phyloP scores from a whole-genome alignment of 2,888 invertebrate genomes.

The Ormia ochracea region DNA sequence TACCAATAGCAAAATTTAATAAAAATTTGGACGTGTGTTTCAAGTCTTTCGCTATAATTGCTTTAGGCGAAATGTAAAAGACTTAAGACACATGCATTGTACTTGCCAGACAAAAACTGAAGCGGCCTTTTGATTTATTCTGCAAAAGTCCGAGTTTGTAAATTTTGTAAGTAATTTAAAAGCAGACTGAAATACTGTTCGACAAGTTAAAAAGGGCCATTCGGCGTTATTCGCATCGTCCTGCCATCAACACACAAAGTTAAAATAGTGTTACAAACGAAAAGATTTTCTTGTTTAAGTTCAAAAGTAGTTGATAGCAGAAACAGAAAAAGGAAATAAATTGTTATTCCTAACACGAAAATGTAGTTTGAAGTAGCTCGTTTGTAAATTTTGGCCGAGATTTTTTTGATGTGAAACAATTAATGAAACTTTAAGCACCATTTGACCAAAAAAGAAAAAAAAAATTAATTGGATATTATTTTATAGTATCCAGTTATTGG shows the following conservation, averaged over 20 bases:
- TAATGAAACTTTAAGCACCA: background rate
- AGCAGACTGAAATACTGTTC: constrained; percentile 31
- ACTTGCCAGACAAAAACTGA: too few species aligned
- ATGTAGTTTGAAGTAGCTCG: background rate
- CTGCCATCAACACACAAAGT: background rate
- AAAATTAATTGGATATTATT: background rate
- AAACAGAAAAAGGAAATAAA: background rate
- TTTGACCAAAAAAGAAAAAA: background rate
- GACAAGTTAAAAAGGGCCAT: too few species aligned
- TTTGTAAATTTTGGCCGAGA: background rate
- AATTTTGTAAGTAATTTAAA: too few species aligned
- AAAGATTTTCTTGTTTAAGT: background rate
- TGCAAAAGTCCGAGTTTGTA: too few species aligned
- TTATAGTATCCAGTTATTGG: background rate
- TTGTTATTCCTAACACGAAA: background rate
- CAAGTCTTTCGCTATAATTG: too few species aligned
- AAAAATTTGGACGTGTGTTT: too few species aligned
- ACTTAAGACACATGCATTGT: too few species aligned
- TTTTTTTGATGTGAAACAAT: background rate
- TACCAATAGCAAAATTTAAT: too few species aligned
- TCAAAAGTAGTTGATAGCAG: background rate
- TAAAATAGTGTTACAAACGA: constrained; percentile 26
- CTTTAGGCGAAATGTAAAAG: too few species aligned
- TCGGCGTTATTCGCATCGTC: background rate
- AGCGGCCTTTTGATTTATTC: too few species aligned